Base-by-base conservation (phyloP, 2,797 vertebrate genomes). In the Atherinosoma microstoma region DNA sequence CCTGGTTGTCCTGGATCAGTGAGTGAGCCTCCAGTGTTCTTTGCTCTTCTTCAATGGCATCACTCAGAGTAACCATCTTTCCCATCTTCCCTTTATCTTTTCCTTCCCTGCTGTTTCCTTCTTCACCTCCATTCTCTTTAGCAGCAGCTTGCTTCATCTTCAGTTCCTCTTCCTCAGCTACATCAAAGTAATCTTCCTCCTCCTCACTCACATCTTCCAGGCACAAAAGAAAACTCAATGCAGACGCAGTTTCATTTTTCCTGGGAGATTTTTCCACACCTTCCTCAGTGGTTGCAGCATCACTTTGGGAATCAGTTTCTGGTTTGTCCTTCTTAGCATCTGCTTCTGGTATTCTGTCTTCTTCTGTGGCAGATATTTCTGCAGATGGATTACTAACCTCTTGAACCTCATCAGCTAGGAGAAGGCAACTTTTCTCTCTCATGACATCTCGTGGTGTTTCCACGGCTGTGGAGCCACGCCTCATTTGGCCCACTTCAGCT, bases 151-250 rank as follows among this genome's bases (percentile, higher is more conserved):
- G 76, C 18, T 35, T 75, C 69, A 38, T 83, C 30, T 66, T 82
- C 38, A 79, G 58, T 0, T 84, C 59, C 16, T 86, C 79, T 62
- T 87, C 84, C 58, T 86, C 85, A 0, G 58, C 70, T 0, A 47
- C n/a, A 58, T 89, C 85, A 0, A 78, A 79, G 69, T 81, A 88
- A 58, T 88, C 71, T 22, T 95, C 94, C 49, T 96, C 96, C 42
- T 94, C 96, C 2, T 96, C 95, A 12, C 87, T 89, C 27, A 94
- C 86, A 80, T 94, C 92, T 58, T 94, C 91, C 64, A 94, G 83
- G 61, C 88, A 94, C 22, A 93, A 83, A 7, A 94, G 85, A 0
- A 84, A 40, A 12, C 54, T 54, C 1, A 1, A 0, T 5, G 13
- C 12, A 5, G 10, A 2, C 1, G 1, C 5, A 42, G 18, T 3